phyloP scores from a whole-genome alignment of 2,113 vertebrate genomes.

The Pithys albifrons region DNA sequence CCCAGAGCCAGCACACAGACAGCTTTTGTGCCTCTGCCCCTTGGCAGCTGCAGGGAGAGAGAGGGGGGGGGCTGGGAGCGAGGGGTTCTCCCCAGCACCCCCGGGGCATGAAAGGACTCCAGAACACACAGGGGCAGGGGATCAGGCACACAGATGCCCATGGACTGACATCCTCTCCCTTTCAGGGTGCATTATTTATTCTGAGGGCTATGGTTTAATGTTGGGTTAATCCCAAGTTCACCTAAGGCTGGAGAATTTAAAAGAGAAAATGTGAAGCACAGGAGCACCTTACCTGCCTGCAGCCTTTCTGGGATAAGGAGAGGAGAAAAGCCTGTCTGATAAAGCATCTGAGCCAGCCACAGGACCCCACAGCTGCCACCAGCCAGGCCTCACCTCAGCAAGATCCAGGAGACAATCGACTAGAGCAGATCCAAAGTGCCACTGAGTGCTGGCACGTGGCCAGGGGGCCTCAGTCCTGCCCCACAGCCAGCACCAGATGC shows the following conservation, averaged over 20 bases:
- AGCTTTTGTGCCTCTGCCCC: slow-evolving; percentile 32
- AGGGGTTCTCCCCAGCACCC: not conserved
- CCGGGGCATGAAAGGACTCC: not conserved
- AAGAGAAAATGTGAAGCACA: not conserved
- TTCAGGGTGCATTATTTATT: not conserved
- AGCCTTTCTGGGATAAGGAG: not conserved
- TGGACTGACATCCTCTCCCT: not conserved
- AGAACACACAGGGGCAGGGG: not conserved
- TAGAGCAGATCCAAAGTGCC: not conserved
- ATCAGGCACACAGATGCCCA: not conserved
- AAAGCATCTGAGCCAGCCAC: not conserved
- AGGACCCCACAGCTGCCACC: not conserved
- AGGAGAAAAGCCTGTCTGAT: not conserved
- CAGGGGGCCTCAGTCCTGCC: not conserved
- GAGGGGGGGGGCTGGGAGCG: not conserved
- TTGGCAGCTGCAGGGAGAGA: slow-evolving; percentile 37
- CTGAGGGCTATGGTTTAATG: not conserved
- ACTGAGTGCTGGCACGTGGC: rapidly evolving
- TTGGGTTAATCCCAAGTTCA: not conserved
- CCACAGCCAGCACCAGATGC: not conserved
- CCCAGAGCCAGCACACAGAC: not conserved
- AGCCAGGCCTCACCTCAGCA: not conserved
- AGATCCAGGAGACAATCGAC: not conserved
- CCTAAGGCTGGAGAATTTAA: not conserved
- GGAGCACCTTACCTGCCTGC: not conserved